A percentile compares a stretch with the other conserved stretches of the same genome.
Conservation (phyloP, 2,797 vertebrate species). For the Gastrophryne carolinensis region DNA sequence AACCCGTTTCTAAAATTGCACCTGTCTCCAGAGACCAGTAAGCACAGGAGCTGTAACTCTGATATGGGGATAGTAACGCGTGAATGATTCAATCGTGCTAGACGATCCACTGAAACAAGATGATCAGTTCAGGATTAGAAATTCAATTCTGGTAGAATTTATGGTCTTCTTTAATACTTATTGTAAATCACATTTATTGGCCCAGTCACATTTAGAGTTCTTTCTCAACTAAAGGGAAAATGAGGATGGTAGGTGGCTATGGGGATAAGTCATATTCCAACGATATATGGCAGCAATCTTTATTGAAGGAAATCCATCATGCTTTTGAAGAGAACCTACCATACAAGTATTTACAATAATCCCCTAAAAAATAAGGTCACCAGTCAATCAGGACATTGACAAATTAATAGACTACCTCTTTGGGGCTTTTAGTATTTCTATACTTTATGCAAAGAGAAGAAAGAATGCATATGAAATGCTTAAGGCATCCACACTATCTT, state of each 20-base stretch:
- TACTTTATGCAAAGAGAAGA: no score
- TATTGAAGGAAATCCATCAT: no score
- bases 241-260: neutral
- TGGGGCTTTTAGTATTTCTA: no score
- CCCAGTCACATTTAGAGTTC: neutral
- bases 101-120: conserved; percentile 1
- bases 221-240: neutral
- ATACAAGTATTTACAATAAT: no score
- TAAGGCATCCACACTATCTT: no score
- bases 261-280: no score
- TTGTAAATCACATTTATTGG: conserved; percentile 13
- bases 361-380: no score
- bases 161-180: neutral
- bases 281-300: no score
- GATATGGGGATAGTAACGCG: conserved; percentile 21
- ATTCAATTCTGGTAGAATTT: neutral
- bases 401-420: no score
- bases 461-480: no score
- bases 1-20: conserved; percentile 21
- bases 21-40: conserved; percentile 23
- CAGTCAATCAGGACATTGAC: no score
- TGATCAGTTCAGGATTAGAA: neutral
- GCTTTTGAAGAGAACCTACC: no score
- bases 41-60: neutral
- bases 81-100: conserved; percentile 1